Conservation (phyloP, 2,797 vertebrate genomes). For the Oophaga sylvatica region DNA sequence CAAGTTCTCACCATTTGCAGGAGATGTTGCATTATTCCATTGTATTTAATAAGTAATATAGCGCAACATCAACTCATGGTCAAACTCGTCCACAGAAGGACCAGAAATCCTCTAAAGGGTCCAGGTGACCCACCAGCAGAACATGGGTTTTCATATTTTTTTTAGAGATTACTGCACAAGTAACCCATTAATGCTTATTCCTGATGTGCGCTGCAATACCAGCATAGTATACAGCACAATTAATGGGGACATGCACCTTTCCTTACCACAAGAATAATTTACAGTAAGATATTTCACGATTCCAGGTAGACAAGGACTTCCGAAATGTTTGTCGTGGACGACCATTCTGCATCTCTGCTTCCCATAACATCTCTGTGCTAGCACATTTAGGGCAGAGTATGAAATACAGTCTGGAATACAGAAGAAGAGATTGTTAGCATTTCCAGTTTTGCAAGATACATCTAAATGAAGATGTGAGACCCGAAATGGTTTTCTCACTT, state of each 20-base stretch:
- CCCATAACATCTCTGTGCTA: constrained; percentile 86
- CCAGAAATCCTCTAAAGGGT: too few relatives aligned
- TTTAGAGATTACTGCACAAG: not conserved
- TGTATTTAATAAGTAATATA: not conserved
- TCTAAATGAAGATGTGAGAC: not conserved
- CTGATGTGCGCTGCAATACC: not conserved
- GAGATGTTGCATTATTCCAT: not conserved
- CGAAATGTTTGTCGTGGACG: constrained; percentile 83
- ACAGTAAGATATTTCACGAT: constrained; percentile 91
- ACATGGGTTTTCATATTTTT: not conserved
- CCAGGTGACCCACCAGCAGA: not conserved
- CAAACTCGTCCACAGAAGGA: not conserved
- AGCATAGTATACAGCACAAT: not conserved
- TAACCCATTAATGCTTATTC: not conserved
- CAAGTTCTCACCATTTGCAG: not conserved
- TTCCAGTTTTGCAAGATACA: not conserved
- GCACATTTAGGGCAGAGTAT: constrained; percentile 80
- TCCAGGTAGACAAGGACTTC: constrained; percentile 89
- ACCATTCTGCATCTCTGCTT: constrained; percentile 86
- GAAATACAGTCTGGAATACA: constrained; percentile 88
- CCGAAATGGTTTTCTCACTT: not conserved
- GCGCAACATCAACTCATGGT: not conserved
- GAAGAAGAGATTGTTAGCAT: constrained; percentile 28
- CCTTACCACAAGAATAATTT: constrained; percentile 91
- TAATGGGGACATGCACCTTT: not conserved